These are phyloP conservation scores for Capromys pilorides DNA, from an alignment of 2,797 vertebrate species.

Conservation along the genomic window DNA sequence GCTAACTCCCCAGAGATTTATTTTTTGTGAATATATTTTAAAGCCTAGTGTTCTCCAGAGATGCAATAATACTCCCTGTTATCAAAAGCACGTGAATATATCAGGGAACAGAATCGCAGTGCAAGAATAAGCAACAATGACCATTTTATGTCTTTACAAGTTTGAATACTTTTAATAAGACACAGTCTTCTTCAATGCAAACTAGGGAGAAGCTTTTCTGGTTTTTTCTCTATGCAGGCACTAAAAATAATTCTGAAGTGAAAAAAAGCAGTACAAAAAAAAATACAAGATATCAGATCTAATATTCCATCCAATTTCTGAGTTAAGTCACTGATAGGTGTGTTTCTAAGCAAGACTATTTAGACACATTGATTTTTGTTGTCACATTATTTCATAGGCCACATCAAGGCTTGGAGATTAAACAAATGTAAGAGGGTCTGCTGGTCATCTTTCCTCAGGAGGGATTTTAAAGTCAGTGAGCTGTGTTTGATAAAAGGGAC, in stretches of 20 bases:
- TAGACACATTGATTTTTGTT: conserved; percentile 86
- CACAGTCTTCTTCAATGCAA: not conserved
- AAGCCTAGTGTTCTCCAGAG: not conserved
- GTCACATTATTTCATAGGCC: conserved; percentile 85
- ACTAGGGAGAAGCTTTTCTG: not conserved
- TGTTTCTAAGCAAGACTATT: conserved; percentile 83
- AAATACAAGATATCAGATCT: conserved; percentile 55
- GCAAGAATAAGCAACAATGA: not conserved
- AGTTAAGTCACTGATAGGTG: conserved; percentile 77
- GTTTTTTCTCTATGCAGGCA: conserved; percentile 44
- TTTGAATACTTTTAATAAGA: conserved; percentile 62
- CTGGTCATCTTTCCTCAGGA: conserved; percentile 82
- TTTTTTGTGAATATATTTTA: conserved; percentile 45
- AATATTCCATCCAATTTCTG: conserved; percentile 74
- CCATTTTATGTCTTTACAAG: conserved; percentile 15
- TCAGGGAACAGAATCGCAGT: not conserved
- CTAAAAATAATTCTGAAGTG: conserved; percentile 64
- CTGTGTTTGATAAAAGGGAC: conserved; percentile 79
- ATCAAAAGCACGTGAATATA: not conserved
- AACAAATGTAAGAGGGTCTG: conserved; percentile 80
- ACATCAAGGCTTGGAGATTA: conserved; percentile 86
- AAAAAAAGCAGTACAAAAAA: not conserved
- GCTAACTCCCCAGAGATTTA: conserved; percentile 5
- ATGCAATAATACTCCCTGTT: not conserved
- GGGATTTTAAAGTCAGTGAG: conserved; percentile 82